Percentiles rank a stretch among this genome's conserved stretches.
These are phyloP conservation scores for Taxidea taxus DNA, from an alignment of 2,113 vertebrate genomes.

Conservation along the genomic window DNA sequence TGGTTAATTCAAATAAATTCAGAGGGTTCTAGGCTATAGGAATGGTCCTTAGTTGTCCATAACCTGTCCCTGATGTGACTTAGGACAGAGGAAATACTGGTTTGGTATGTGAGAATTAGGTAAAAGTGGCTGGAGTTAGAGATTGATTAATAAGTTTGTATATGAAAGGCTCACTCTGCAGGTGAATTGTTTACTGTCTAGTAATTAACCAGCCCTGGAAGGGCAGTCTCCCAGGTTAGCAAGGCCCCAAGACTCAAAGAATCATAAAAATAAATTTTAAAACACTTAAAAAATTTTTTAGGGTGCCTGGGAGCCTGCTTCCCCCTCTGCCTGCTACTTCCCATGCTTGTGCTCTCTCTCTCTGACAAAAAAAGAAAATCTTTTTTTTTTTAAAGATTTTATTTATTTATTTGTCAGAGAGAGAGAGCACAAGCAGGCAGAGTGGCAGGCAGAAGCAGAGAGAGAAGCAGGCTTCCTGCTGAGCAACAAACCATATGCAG, in stretches of 20 bases:
- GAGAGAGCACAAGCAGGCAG: too few species aligned
- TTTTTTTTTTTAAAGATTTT: too few species aligned
- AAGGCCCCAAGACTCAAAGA: not conserved
- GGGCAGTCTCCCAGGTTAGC: not conserved
- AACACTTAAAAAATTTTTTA: not conserved
- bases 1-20: not conserved
- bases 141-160: not conserved
- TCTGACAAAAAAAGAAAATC: too few species aligned
- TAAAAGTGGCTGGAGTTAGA: not conserved
- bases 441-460: too few species aligned
- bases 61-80: not conserved
- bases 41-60: not conserved
- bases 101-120: not conserved
- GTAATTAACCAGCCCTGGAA: not conserved
- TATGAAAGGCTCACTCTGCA: not conserved
- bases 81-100: not conserved
- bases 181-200: not conserved
- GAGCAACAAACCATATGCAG: too few species aligned
- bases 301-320: too few species aligned
- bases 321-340: too few species aligned
- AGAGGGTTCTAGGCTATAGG: not conserved
- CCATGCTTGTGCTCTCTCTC: too few species aligned
- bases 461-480: too few species aligned
- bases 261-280: not conserved
- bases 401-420: too few species aligned